Evolutionary conservation across 2,797 vertebrate genomes (phyloP), one percentile per base, ranked within the genome.

Genomic region (Ceryle rudis): DNA sequence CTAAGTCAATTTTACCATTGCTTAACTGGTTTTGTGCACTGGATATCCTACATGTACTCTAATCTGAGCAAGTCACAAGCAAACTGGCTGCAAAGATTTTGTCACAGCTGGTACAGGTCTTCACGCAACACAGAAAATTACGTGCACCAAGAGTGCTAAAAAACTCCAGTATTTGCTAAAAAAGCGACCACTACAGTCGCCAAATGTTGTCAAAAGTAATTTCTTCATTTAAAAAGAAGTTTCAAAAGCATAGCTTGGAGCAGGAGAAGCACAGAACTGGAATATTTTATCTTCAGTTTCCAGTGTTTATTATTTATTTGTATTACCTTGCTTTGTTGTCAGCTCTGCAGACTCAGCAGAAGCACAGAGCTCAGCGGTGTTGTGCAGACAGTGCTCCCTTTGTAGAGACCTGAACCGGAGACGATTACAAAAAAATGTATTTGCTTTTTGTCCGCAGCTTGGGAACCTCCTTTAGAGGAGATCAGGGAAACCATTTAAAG

Each of bases 301-400:
- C 66, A 84, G 70, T 29, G 64, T 86, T 93, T 84, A 75, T 90
- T 84, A 96, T 89, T 94, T 93, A 92, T 83, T 93, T 92, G 83
- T 35, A 67, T 67, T 95, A 94, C 90, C 90, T 95, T 81, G 73
- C 71, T 77, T 77, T 81, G 74, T 69, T 81, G 91, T 49, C 80
- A 86, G 73, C 72, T 54, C 75, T 58, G 75, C 93, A 90, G 87
- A 65, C 84, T 83, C 65, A 31, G 81, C 81, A 93, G 72, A 83
- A 95, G 89, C 89, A 67, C 1, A 80, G 72, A 54, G 31, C 51
- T 23, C 72, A 87, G 71, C 6, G 14, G 77, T 1, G 0, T 70
- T 69, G 37, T 1, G 14, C 67, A 91, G 86, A 95, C 90, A 93
- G 75, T 71, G 75, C 80, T 88, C 72, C 54, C 88, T 94, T 93